Conservation (phyloP, 2,888 invertebrate genomes). For the Cryptus viduatorius region DNA sequence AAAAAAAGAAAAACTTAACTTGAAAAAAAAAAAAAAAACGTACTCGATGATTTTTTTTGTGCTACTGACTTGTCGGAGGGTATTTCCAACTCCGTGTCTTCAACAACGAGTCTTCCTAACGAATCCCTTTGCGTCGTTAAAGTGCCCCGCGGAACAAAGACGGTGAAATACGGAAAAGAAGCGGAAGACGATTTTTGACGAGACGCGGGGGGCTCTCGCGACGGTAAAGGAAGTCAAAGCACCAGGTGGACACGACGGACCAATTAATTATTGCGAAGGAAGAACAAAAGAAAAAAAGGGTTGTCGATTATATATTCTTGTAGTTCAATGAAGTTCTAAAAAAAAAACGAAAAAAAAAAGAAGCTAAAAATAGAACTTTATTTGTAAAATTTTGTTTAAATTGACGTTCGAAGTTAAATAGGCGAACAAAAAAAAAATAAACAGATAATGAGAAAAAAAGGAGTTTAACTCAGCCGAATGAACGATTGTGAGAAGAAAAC, state of each 20-base stretch:
- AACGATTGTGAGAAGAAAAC: conserved; percentile 11
- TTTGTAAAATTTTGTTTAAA: no score
- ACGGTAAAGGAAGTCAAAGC: conserved; percentile 65
- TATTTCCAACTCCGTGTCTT: not conserved
- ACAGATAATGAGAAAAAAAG: no score
- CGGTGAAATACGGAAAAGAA: conserved; percentile 49
- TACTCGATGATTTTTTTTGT: not conserved
- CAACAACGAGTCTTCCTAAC: conserved; percentile 66
- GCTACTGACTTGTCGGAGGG: not conserved
- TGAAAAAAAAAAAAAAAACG: not conserved
- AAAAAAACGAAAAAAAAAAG: conserved; percentile 6
- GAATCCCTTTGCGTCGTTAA: conserved; percentile 74
- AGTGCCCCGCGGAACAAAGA: conserved; percentile 55
- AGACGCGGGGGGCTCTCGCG: conserved; percentile 38
- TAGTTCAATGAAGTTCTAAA: not conserved
- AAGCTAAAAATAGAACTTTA: not conserved
- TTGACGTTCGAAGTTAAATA: no score
- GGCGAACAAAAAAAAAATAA: no score
- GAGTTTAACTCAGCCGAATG: not conserved
- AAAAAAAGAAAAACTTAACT: not conserved
- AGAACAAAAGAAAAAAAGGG: conserved; percentile 5
- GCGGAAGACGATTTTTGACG: conserved; percentile 33
- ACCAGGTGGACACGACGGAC: conserved; percentile 64
- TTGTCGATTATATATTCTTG: conserved; percentile 1
- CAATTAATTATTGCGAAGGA: conserved; percentile 71